Evolutionary conservation across 2,888 invertebrate genomes (phyloP).

Genomic region (Drosophila mettleri): DNA sequence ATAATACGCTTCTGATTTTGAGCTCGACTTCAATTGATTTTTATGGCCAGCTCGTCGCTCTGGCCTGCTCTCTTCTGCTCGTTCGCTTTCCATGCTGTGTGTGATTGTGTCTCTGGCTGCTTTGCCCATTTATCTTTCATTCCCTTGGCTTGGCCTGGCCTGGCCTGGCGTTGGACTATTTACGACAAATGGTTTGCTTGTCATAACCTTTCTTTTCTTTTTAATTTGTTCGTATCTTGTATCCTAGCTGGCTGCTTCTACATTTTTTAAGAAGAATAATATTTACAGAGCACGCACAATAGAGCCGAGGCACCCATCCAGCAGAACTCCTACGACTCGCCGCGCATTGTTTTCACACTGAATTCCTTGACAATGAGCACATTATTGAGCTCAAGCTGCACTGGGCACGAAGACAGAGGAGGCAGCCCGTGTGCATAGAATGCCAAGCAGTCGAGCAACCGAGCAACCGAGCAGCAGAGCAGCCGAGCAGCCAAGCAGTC

Average conservation of each 20-base stretch:
- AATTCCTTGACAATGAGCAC: slow-evolving; percentile 73
- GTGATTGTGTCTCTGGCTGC: slow-evolving; percentile 27
- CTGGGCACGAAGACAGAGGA: slow-evolving; percentile 14
- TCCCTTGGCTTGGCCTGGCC: slow-evolving; percentile 29
- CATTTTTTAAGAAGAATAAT: slow-evolving; percentile 77
- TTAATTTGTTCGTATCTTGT: slow-evolving; percentile 58
- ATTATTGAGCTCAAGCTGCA: slow-evolving; percentile 63
- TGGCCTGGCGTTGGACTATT: slow-evolving; percentile 46
- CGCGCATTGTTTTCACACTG: slow-evolving; percentile 74
- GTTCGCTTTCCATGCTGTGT: slow-evolving; percentile 16
- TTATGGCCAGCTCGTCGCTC: slow-evolving; percentile 54
- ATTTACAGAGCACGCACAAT: slow-evolving; percentile 78
- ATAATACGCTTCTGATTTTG: slow-evolving; percentile 75
- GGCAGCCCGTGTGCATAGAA: slow-evolving; percentile 43
- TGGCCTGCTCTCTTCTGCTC: slow-evolving; percentile 28
- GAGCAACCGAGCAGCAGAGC: slow-evolving; percentile 19
- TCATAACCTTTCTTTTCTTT: slow-evolving; percentile 64
- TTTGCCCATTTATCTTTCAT: slow-evolving; percentile 56
- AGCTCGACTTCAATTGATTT: slow-evolving; percentile 77
- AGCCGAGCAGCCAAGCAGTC: slow-evolving; percentile 46
- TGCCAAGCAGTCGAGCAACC: slow-evolving; percentile 31
- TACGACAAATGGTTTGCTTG: slow-evolving; percentile 75
- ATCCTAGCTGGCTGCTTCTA: slow-evolving; percentile 45
- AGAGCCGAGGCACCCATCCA: slow-evolving; percentile 46
- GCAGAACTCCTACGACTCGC: slow-evolving; percentile 48